Base-by-base conservation (phyloP, 2,888 invertebrate species). In the Xestia xanthographa region DNA sequence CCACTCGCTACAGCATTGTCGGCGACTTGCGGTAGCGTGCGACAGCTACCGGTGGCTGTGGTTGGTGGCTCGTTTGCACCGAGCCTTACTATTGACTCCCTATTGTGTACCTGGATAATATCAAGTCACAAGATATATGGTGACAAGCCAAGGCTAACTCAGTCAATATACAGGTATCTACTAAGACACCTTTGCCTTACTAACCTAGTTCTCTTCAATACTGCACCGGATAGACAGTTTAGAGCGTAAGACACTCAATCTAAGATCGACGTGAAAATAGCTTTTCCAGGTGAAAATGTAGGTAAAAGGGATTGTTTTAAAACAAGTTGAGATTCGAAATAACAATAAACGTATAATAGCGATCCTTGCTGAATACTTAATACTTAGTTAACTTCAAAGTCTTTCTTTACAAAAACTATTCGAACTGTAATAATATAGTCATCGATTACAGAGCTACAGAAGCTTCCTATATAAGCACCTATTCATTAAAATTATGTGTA, bases 401-500 rank as follows among this genome's bases (percentile, higher is more conserved):
- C 0, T 20, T 56, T 38, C 11, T 29, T 53, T 11, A 14, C 50
- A 12, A 56, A 50, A 53, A 63, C 11, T 45, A 38, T 11, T 45
- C 26, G 14, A 38, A 80, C 38, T 11, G 58, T 70, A 68, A 2
- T 70, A 68, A 2, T 50, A 5, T 62, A 67, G 62, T 68, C 58
- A 80, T 75, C 67, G 68, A 80, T 87, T 68, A 75, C 45, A 50
- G n/a, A 72, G 63, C 68, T 69, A 83, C 83, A 85, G 83, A 83
- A 89, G 88, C 85, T 72, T 43, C 58, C 3, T 74, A 41, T 77
- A 60, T 74, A 86, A 86, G 63, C 71, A 76, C 72, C 85, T 85
- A 89, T 91, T 91, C 84, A 92, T 92, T 92, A 91, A 91, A 90
- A 89, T 92, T 92, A 92, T 92, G 88, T 90, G 89, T 93, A 93